phyloP scores from a whole-genome alignment of 2,113 vertebrate species.

The Elanoides forficatus region DNA sequence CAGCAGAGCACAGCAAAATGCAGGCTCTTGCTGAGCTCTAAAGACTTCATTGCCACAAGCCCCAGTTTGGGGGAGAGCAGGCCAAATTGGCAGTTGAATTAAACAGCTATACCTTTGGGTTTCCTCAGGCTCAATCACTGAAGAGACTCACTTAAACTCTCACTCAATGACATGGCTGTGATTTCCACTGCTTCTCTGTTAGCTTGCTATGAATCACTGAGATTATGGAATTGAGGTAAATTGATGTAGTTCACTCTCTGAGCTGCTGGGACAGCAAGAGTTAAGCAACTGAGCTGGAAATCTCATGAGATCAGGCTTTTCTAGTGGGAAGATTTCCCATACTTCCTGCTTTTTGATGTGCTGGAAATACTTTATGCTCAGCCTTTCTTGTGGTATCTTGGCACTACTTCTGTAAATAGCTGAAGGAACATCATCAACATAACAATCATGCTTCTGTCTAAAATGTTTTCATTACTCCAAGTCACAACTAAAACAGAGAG shows the following conservation, averaged over 20 bases:
- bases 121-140: neutral
- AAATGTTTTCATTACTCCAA: conserved; percentile 33
- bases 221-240: neutral
- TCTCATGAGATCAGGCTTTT: conserved; percentile 38
- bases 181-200: neutral
- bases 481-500: neutral
- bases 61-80: neutral
- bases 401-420: conserved; percentile 56
- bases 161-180: rapidly evolving
- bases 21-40: no score
- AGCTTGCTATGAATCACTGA: neutral
- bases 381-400: conserved; percentile 65
- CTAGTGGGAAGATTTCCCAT: conserved; percentile 48
- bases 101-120: neutral
- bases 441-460: conserved; percentile 46
- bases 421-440: conserved; percentile 44
- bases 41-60: neutral
- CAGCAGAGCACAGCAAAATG: neutral
- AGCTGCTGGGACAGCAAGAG: neutral
- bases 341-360: conserved; percentile 64
- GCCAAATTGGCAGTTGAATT: neutral
- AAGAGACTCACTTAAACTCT: neutral
- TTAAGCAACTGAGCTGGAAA: conserved; percentile 31
- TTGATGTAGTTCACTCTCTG: neutral
- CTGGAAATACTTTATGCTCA: conserved; percentile 46